These are phyloP conservation scores for Caerostris extrusa DNA, from an alignment of 1,140 invertebrate genomes.

Conservation along the genomic window DNA sequence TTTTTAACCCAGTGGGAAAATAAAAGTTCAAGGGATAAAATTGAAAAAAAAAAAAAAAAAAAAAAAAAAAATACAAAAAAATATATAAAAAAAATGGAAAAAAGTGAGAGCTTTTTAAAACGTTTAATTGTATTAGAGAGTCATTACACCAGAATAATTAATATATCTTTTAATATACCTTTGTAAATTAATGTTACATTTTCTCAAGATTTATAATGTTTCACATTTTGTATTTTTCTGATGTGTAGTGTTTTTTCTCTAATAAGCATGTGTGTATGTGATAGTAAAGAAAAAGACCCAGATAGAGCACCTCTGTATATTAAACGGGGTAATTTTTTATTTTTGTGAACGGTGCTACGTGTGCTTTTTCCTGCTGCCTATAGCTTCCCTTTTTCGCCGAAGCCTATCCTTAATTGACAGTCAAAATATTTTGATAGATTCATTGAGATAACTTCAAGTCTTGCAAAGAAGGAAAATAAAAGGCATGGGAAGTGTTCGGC, in stretches of 20 bases:
- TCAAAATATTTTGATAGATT: constrained; percentile 61
- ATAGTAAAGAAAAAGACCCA: constrained; percentile 58
- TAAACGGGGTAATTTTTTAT: constrained; percentile 73
- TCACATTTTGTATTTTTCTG: constrained; percentile 78
- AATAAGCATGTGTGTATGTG: constrained; percentile 72
- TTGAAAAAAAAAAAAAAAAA: neutral
- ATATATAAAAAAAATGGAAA: constrained; percentile 15
- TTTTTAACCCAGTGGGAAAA: constrained; percentile 76
- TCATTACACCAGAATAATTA: constrained; percentile 76
- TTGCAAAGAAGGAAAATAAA: neutral
- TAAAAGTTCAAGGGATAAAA: constrained; percentile 39
- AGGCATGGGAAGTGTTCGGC: constrained; percentile 55
- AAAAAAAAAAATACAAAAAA: too few relatives aligned
- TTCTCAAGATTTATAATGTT: constrained; percentile 78
- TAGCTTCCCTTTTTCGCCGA: constrained; percentile 74
- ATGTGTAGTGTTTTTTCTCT: constrained; percentile 77
- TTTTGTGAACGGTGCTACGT: constrained; percentile 77
- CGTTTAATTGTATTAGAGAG: constrained; percentile 75
- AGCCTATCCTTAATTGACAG: constrained; percentile 63
- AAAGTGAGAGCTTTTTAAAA: constrained; percentile 77
- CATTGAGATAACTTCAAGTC: constrained; percentile 22
- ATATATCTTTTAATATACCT: constrained; percentile 78
- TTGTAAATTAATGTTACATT: constrained; percentile 78
- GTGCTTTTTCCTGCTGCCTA: constrained; percentile 71
- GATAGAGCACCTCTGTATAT: constrained; percentile 73